These are phyloP conservation scores for Apocheima hispidaria DNA, from an alignment of 2,888 invertebrate species.

Conservation along the genomic window DNA sequence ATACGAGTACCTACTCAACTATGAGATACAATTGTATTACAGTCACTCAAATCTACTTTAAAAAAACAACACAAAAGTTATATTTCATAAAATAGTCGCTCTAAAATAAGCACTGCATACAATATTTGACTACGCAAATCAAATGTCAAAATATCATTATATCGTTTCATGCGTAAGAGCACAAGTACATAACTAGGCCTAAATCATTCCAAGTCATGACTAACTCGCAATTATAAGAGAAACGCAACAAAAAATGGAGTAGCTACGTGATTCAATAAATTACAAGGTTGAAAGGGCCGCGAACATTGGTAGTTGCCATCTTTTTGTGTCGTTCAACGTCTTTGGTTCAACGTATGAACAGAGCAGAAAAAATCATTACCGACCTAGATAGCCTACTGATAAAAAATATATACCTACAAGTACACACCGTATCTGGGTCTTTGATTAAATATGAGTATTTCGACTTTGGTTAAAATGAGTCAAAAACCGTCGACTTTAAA, in stretches of 20 bases:
- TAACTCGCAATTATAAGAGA: slow-evolving; percentile 42
- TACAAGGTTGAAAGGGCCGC: slow-evolving; percentile 61
- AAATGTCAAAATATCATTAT: not conserved
- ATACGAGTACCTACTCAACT: no score
- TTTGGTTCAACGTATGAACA: slow-evolving; percentile 40
- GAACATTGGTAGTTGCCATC: slow-evolving; percentile 63
- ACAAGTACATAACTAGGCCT: not conserved
- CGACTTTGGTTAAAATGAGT: not conserved
- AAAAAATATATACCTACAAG: not conserved
- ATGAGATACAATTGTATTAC: no score
- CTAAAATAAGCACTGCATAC: not conserved
- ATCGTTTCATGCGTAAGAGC: slow-evolving; percentile 9
- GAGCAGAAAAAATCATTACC: slow-evolving; percentile 30
- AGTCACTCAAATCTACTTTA: not conserved
- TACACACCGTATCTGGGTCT: not conserved
- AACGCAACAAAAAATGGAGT: slow-evolving; percentile 47
- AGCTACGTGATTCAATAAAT: slow-evolving; percentile 65
- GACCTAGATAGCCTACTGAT: slow-evolving; percentile 9
- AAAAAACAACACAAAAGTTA: not conserved
- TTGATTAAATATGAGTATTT: not conserved
- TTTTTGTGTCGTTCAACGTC: slow-evolving; percentile 46
- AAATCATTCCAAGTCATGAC: slow-evolving; percentile 14
- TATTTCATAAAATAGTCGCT: not conserved
- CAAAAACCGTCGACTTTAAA: not conserved
- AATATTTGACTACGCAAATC: not conserved